These are phyloP conservation scores for Leucoraja ocellata DNA, from an alignment of 2,797 vertebrate species.

Conservation along the genomic window DNA sequence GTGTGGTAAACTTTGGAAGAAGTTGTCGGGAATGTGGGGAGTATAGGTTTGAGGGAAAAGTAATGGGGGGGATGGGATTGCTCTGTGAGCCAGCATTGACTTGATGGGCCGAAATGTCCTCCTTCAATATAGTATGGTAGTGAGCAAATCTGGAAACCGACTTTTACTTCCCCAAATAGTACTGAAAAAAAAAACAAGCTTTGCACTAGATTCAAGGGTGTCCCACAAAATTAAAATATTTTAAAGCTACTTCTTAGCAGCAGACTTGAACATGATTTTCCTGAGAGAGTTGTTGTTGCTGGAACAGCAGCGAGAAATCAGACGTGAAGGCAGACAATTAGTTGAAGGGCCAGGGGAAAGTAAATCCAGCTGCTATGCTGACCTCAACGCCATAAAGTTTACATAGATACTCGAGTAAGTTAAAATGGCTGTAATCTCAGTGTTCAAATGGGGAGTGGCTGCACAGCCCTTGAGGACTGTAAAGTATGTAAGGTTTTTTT, in stretches of 20 bases:
- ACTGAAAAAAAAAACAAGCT: neutral
- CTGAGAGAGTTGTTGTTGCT: neutral
- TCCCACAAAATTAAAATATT: neutral
- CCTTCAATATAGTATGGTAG: too few species aligned
- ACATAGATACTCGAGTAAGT: neutral
- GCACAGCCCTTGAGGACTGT: conserved; percentile 40
- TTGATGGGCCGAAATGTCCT: too few species aligned
- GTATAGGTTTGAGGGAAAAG: too few species aligned
- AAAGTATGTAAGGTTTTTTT: conserved; percentile 44
- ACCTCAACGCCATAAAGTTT: neutral
- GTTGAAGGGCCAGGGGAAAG: neutral
- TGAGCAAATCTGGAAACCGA: neutral
- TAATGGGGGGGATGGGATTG: too few species aligned
- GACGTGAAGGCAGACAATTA: neutral
- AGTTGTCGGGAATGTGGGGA: too few species aligned
- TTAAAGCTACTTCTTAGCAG: neutral
- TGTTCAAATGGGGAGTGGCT: neutral
- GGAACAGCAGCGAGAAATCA: neutral
- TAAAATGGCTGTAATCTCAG: neutral
- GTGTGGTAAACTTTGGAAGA: too few species aligned
- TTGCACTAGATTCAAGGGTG: neutral
- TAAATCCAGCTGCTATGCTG: neutral
- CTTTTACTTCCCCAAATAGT: neutral
- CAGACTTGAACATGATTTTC: neutral
- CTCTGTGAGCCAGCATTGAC: too few species aligned